Percentiles rank a stretch among this genome's conserved stretches.
phyloP scores from a whole-genome alignment of 2,888 invertebrate species.

The Aleiodes testaceus region DNA sequence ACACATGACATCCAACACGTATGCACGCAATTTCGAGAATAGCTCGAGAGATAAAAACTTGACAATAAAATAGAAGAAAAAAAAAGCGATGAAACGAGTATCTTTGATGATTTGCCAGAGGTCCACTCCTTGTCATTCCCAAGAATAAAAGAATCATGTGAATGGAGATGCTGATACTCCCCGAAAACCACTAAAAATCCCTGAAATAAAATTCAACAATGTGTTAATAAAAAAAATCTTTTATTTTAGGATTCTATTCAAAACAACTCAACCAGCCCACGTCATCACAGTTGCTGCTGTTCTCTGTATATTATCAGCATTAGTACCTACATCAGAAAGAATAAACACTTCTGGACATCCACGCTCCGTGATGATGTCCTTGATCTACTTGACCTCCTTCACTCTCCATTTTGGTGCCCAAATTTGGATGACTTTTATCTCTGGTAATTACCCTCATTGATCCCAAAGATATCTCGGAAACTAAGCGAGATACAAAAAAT shows the following conservation, averaged over 20 bases:
- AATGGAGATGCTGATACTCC: not conserved
- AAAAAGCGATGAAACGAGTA: not conserved
- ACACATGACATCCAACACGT: not conserved
- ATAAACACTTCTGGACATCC: slow-evolving; percentile 60
- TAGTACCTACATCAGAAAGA: slow-evolving; percentile 61
- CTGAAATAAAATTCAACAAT: not conserved
- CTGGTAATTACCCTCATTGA: slow-evolving; percentile 76
- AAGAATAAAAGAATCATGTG: not conserved
- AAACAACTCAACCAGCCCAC: slow-evolving; percentile 86
- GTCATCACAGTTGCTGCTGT: slow-evolving; percentile 81
- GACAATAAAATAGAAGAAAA: not conserved
- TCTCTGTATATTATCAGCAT: slow-evolving; percentile 72
- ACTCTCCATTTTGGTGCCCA: slow-evolving; percentile 90
- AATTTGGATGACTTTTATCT: slow-evolving; percentile 95
- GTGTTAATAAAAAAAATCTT: slow-evolving; percentile 32
- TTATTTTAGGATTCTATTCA: slow-evolving; percentile 80
- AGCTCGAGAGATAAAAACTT: not conserved
- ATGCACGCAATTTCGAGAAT: slow-evolving; percentile 6
- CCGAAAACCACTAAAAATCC: not conserved
- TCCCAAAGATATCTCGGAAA: no score
- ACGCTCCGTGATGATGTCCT: slow-evolving; percentile 71
- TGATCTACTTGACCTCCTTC: slow-evolving; percentile 85
- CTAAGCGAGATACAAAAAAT: no score
- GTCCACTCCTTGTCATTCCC: not conserved
- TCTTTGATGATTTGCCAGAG: slow-evolving; percentile 5